phyloP scores from a whole-genome alignment of 2,113 vertebrate species.

The Sisor rabdophorus region DNA sequence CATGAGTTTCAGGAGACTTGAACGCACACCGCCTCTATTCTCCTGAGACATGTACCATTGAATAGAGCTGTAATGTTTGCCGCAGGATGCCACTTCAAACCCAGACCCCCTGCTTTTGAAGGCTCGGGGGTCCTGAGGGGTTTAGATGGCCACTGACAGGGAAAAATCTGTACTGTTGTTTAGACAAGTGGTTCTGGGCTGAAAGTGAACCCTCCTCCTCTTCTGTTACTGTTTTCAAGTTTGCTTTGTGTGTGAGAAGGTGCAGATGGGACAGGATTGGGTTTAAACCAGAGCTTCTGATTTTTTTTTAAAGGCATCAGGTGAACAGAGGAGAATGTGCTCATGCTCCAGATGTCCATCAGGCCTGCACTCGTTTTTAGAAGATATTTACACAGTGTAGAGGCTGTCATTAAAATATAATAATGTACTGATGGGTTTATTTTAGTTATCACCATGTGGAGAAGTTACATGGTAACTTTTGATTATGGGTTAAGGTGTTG shows the following conservation, averaged over 20 bases:
- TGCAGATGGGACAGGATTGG: constrained; percentile 26
- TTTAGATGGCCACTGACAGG: constrained; percentile 30
- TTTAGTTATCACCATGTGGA: no score
- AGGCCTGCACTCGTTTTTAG: not conserved
- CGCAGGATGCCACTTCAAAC: constrained; percentile 27
- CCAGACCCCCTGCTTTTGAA: constrained; percentile 37
- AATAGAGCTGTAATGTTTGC: constrained; percentile 3
- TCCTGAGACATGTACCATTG: not conserved
- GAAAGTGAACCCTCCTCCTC: constrained; percentile 59
- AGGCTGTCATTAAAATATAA: not conserved
- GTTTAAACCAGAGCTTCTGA: constrained; percentile 30
- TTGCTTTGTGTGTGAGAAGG: constrained; percentile 41
- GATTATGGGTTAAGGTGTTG: no score
- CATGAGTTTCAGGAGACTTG: not conserved
- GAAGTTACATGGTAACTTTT: no score
- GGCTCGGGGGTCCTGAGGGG: constrained; percentile 23
- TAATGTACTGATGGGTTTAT: no score
- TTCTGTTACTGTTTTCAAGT: constrained; percentile 27
- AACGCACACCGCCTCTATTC: not conserved
- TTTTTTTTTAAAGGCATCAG: constrained; percentile 42
- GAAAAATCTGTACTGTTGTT: constrained; percentile 63
- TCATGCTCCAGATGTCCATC: constrained; percentile 14
- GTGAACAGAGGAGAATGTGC: constrained; percentile 30
- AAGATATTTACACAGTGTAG: not conserved
- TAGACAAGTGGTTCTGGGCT: constrained; percentile 86